These are phyloP conservation scores for Sylvicola fuscatus DNA, from an alignment of 2,888 invertebrate genomes.

Conservation along the genomic window DNA sequence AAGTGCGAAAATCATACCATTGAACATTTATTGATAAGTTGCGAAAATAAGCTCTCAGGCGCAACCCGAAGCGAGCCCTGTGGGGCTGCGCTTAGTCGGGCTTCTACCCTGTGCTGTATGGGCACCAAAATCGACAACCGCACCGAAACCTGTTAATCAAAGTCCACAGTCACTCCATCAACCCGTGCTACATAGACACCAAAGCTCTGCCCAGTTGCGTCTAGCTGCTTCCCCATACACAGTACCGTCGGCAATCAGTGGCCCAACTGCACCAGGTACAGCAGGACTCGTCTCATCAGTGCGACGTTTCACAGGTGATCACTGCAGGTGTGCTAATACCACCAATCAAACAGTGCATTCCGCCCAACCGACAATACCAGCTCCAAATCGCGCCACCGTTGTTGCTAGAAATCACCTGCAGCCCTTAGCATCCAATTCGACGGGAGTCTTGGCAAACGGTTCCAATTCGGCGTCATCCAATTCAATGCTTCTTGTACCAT, in stretches of 20 bases:
- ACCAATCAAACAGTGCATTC: not conserved
- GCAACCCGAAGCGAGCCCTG: conserved; percentile 16
- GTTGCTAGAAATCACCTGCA: not conserved
- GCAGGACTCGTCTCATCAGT: not conserved
- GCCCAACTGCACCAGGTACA: conserved; percentile 1
- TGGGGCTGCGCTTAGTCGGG: conserved; percentile 21
- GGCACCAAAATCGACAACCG: conserved; percentile 17
- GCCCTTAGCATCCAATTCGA: not conserved
- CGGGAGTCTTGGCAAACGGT: not conserved
- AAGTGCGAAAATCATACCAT: too few relatives aligned
- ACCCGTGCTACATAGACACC: too few relatives aligned
- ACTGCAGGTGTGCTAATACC: conserved; percentile 1
- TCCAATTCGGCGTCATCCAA: conserved; percentile 8
- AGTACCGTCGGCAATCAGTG: conserved; percentile 3
- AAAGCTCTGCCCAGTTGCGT: conserved; percentile 8
- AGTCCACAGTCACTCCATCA: not conserved
- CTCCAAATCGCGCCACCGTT: not conserved
- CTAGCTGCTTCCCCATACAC: conserved; percentile 16
- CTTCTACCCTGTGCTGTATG: conserved; percentile 19
- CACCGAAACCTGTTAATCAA: conserved; percentile 6
- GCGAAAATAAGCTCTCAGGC: conserved; percentile 16
- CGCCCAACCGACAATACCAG: not conserved
- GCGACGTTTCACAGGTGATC: not conserved
- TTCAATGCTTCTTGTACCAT: conserved; percentile 17
- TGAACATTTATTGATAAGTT: too few relatives aligned